A percentile compares a stretch with the other conserved stretches of the same genome.
Conservation (phyloP, 2,888 invertebrate species). For the Auanema sp. region DNA sequence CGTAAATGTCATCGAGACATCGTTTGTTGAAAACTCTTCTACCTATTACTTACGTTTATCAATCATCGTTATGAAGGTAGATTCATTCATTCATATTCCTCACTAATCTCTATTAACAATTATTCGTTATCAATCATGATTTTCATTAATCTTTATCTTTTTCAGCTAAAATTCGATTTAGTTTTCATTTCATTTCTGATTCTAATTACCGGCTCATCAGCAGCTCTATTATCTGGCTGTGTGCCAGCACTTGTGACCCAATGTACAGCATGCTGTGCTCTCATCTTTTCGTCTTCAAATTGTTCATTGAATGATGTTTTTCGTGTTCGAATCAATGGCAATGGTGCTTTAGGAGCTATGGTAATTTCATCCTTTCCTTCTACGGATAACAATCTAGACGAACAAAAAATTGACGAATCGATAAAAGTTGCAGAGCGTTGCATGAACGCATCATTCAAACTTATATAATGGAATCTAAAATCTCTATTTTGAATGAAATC, state of each 20-base stretch:
- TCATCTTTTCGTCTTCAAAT: conserved; percentile 9
- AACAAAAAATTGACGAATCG: conserved; percentile 6
- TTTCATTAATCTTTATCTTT: neutral
- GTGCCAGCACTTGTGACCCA: conserved; percentile 10
- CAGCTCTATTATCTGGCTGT: conserved; percentile 10
- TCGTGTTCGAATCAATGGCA: conserved; percentile 19
- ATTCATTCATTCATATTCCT: conserved; percentile 1
- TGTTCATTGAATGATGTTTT: conserved; percentile 15
- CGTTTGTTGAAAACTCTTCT: too few relatives aligned
- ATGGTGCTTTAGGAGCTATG: conserved; percentile 19
- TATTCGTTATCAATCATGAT: neutral
- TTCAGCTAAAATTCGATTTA: neutral
- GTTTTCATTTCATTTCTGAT: conserved; percentile 5
- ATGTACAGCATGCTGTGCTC: conserved; percentile 15
- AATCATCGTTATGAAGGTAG: too few relatives aligned
- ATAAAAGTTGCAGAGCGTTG: neutral
- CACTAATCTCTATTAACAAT: neutral
- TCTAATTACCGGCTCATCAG: conserved; percentile 1
- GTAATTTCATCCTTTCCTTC: conserved; percentile 9
- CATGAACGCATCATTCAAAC: too few relatives aligned
- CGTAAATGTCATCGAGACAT: too few relatives aligned
- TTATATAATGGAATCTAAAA: too few relatives aligned
- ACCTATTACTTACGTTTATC: too few relatives aligned
- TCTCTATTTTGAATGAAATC: too few relatives aligned
- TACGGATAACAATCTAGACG: neutral